Conservation (phyloP, 2,113 vertebrate genomes). For the Python bivittatus region DNA sequence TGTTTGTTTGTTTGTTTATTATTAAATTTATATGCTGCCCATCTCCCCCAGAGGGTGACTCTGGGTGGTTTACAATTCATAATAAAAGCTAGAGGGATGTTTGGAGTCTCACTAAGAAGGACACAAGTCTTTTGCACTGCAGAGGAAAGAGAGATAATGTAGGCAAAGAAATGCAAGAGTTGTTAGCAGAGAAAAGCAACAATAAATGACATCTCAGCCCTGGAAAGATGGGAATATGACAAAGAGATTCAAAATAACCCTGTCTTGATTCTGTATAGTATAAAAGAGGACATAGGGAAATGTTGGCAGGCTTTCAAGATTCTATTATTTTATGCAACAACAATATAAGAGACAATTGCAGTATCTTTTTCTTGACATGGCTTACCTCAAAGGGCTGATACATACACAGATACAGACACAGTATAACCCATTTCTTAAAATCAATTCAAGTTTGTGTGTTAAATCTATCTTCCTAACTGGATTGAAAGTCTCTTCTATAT, state of each 20-base stretch:
- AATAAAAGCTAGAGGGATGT: background rate
- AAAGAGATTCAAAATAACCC: background rate
- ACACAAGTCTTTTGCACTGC: background rate
- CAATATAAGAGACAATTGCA: background rate
- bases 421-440: background rate
- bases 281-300: background rate
- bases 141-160: background rate
- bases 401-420: background rate
- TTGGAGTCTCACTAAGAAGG: background rate
- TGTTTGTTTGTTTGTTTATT: too few relatives aligned
- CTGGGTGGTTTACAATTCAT: too few relatives aligned
- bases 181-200: background rate
- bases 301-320: background rate
- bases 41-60: too few relatives aligned
- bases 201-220: background rate
- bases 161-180: background rate
- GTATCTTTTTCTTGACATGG: background rate
- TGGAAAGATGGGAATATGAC: background rate
- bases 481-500: background rate
- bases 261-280: background rate
- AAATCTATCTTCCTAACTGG: background rate
- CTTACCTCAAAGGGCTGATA: background rate
- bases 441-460: background rate
- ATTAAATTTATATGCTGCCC: too few relatives aligned
- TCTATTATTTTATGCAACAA: background rate